Percentiles rank a stretch among this genome's conserved stretches.
Conservation (phyloP, 2,888 invertebrate species). For the Ischnus inquisitorius region DNA sequence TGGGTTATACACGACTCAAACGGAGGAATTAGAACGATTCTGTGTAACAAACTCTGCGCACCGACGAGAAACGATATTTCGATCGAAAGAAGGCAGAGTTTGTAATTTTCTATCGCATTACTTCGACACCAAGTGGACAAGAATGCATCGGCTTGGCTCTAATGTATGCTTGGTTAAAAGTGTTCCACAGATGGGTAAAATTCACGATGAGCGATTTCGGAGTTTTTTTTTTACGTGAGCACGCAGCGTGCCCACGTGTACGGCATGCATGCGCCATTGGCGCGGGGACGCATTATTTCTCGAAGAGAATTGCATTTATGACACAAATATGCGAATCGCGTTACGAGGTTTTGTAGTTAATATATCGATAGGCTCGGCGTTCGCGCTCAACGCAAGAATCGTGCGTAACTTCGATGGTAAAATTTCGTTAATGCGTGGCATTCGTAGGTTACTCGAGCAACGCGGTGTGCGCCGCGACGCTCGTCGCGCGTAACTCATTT, state of each 20-base stretch:
- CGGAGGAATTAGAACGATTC: neutral
- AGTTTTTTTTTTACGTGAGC: constrained; percentile 1
- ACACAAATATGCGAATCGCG: neutral
- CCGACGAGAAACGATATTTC: constrained; percentile 56
- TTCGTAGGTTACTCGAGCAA: constrained; percentile 65
- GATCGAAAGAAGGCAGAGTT: constrained; percentile 59
- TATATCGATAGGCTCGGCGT: neutral
- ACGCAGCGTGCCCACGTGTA: constrained; percentile 51
- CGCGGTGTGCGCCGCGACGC: constrained; percentile 55
- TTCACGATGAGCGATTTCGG: neutral
- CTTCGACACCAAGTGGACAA: constrained; percentile 82
- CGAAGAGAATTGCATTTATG: neutral
- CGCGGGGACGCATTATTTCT: neutral
- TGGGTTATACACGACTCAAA: too few species aligned
- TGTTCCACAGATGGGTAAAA: neutral
- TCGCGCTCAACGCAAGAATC: neutral
- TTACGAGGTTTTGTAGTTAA: neutral
- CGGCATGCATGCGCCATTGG: constrained; percentile 30
- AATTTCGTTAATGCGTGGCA: neutral
- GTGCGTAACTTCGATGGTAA: neutral
- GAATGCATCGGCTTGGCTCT: constrained; percentile 79
- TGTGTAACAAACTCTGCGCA: constrained; percentile 60
- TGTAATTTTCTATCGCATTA: constrained; percentile 79
- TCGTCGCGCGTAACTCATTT: neutral
- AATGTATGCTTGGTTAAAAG: constrained; percentile 78